These are phyloP conservation scores for Meandrusa payeni DNA, from an alignment of 2,888 invertebrate species.

Conservation along the genomic window DNA sequence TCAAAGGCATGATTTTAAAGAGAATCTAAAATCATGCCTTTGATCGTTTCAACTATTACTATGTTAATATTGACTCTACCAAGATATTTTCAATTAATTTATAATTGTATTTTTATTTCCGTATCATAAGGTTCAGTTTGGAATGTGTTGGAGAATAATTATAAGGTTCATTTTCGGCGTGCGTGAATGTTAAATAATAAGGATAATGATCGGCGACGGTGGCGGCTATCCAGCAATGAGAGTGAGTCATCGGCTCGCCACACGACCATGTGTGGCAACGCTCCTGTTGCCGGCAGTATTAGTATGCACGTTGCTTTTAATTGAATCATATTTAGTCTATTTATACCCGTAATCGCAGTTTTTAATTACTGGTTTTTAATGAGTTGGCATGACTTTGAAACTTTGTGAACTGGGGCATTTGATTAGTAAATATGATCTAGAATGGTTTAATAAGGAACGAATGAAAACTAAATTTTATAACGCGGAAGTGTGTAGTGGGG, in stretches of 20 bases:
- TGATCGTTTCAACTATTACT: no score
- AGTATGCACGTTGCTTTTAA: conserved; percentile 30
- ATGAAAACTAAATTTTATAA: no score
- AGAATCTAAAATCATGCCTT: no score
- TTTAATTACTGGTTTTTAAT: no score
- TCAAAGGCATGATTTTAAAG: no score
- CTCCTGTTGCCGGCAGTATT: conserved; percentile 21
- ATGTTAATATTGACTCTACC: no score
- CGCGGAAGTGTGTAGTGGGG: no score
- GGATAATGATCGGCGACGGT: conserved; percentile 20
- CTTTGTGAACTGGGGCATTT: no score
- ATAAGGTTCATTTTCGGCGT: conserved; percentile 11
- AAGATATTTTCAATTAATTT: no score
- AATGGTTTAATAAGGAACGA: no score
- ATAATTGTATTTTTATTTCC: neutral
- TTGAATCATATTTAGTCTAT: conserved; percentile 22
- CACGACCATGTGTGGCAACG: conserved; percentile 31
- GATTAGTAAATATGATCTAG: no score
- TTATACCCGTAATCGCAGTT: conserved; percentile 4
- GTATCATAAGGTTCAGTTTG: neutral
- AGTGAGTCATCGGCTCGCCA: conserved; percentile 31
- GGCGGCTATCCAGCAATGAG: conserved; percentile 29
- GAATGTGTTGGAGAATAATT: neutral
- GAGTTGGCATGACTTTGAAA: no score
- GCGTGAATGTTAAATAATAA: conserved; percentile 10